Evolutionary conservation across 2,888 invertebrate species (phyloP), one percentile per base, ranked within the genome.

Genomic region (Lycaena phlaeas): DNA sequence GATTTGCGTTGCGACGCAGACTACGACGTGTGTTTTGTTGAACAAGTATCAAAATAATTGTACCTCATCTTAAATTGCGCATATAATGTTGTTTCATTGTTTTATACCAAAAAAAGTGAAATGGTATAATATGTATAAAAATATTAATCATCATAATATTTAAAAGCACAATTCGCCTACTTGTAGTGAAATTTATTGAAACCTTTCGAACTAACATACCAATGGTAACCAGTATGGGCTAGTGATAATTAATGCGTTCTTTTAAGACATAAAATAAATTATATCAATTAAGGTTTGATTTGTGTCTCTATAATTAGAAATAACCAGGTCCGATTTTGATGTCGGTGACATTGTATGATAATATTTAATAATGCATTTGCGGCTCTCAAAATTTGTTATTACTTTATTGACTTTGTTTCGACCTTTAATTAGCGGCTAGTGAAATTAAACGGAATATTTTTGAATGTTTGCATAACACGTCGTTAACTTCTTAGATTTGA

Each of bases 1-100:
- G 41, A 50, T 53, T 45, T 43, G 37, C 41, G 17, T 38, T 26
- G 41, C 44, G n/a, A n/a, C n/a, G n/a, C n/a, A n/a, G n/a, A n/a
- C n/a, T n/a, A n/a, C n/a, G n/a, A n/a, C n/a, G n/a, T n/a, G n/a
- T n/a, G n/a, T n/a, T n/a, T n/a, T n/a, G n/a, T n/a, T n/a, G n/a
- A n/a, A n/a, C n/a, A n/a, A n/a, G n/a, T n/a, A n/a, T n/a, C n/a
- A n/a, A n/a, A n/a, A n/a, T n/a, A n/a, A n/a, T n/a, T n/a, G n/a
- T n/a, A n/a, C n/a, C n/a, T n/a, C n/a, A n/a, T n/a, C n/a, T n/a
- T n/a, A n/a, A n/a, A n/a, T n/a, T n/a, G n/a, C n/a, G n/a, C n/a
- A n/a, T n/a, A n/a, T n/a, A n/a, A n/a, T n/a, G n/a, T n/a, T n/a
- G n/a, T n/a, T n/a, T n/a, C n/a, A n/a, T n/a, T n/a, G n/a, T n/a